Conservation (phyloP, 2,797 vertebrate species). For the Atherinosoma microstoma region DNA sequence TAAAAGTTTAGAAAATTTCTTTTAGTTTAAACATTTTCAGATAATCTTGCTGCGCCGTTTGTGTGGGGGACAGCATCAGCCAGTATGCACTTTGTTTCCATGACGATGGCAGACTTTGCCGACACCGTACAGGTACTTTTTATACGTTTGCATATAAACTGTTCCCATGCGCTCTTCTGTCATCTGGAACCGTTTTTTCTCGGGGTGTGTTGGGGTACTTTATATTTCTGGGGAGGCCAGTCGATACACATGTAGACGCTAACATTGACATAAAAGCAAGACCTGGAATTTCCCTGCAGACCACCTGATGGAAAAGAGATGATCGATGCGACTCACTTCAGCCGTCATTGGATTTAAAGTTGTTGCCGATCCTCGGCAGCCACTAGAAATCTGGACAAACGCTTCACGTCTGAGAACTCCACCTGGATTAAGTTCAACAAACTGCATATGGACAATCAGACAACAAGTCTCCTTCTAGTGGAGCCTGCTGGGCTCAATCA, state of each 20-base stretch:
- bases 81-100: too few species aligned
- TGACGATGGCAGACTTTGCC: too few species aligned
- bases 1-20: too few species aligned
- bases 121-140: too few species aligned
- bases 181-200: background rate
- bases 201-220: background rate
- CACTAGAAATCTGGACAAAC: background rate
- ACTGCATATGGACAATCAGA: background rate
- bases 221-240: background rate
- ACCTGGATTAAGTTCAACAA: background rate
- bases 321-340: too few species aligned
- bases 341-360: too few species aligned
- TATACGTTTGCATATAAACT: too few species aligned
- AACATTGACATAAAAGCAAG: background rate
- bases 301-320: background rate
- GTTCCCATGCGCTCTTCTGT: too few species aligned
- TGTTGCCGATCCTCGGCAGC: background rate
- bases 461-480: conserved; percentile 4
- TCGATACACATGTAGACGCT: background rate
- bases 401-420: background rate
- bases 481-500: conserved; percentile 4
- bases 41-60: too few species aligned
- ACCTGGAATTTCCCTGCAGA: too few species aligned
- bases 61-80: too few species aligned
- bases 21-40: too few species aligned